These are phyloP conservation scores for Drosophila athabasca DNA, from an alignment of 1,140 invertebrate genomes.

Conservation along the genomic window DNA sequence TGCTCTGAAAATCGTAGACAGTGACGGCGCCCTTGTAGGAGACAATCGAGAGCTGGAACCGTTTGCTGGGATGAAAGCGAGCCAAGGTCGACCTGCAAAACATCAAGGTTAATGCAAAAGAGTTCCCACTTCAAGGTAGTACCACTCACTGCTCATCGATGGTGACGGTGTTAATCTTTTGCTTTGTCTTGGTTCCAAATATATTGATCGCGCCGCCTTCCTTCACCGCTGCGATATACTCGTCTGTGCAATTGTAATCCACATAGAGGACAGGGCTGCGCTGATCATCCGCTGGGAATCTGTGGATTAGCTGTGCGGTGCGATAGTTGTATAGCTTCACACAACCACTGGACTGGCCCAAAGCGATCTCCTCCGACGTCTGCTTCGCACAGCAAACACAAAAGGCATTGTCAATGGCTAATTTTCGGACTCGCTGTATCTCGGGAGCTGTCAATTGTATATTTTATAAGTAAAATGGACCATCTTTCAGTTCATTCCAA, in stretches of 20 bases:
- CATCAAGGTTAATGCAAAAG: not conserved
- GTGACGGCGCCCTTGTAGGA: slow-evolving; percentile 72
- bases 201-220: slow-evolving; percentile 74
- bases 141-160: slow-evolving; percentile 70
- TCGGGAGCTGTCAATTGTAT: slow-evolving; percentile 47
- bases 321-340: slow-evolving; percentile 72
- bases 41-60: slow-evolving; percentile 69
- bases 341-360: slow-evolving; percentile 69
- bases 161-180: slow-evolving; percentile 68
- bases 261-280: slow-evolving; percentile 70
- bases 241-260: slow-evolving; percentile 78
- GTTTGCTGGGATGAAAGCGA: slow-evolving; percentile 77
- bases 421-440: slow-evolving; percentile 75
- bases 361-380: slow-evolving; percentile 69
- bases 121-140: not conserved
- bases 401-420: slow-evolving; percentile 75
- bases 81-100: slow-evolving; percentile 68
- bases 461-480: not conserved
- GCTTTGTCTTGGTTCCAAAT: slow-evolving; percentile 74
- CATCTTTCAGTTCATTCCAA: not conserved
- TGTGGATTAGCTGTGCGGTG: slow-evolving; percentile 62
- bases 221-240: slow-evolving; percentile 76
- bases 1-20: slow-evolving; percentile 73
- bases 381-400: slow-evolving; percentile 73
- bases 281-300: slow-evolving; percentile 65